phyloP scores from a whole-genome alignment of 1,140 invertebrate genomes.

The Helicoverpa armigera region DNA sequence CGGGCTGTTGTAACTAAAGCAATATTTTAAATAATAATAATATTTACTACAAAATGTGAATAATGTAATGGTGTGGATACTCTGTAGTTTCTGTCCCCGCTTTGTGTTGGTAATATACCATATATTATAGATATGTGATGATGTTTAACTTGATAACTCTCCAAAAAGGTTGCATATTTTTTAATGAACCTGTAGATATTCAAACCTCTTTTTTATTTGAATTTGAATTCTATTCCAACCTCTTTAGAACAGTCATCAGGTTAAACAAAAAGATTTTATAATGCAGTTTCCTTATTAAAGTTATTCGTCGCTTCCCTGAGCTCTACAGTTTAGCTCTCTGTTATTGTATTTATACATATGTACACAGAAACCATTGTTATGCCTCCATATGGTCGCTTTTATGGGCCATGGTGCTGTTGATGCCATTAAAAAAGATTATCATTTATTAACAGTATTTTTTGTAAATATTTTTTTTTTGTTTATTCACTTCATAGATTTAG shows the following conservation, averaged over 20 bases:
- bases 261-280: constrained; percentile 19
- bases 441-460: too few species aligned
- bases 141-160: neutral
- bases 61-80: constrained; percentile 46
- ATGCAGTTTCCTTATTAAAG: constrained; percentile 20
- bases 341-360: constrained; percentile 46
- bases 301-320: neutral
- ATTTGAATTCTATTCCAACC: too few species aligned
- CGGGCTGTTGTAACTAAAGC: constrained; percentile 25
- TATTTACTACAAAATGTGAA: constrained; percentile 31
- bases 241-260: constrained; percentile 1
- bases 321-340: constrained; percentile 20
- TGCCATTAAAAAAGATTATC: neutral
- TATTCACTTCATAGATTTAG: too few species aligned
- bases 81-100: constrained; percentile 12
- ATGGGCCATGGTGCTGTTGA: neutral
- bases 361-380: constrained; percentile 36
- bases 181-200: neutral
- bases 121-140: constrained; percentile 4
- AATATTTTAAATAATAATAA: neutral
- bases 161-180: neutral
- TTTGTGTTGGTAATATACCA: constrained; percentile 19
- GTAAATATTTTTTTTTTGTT: too few species aligned
- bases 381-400: constrained; percentile 23
- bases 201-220: too few species aligned